Evolutionary conservation across 2,888 invertebrate species (phyloP).

Genomic region (Dicyrtomina minuta): DNA sequence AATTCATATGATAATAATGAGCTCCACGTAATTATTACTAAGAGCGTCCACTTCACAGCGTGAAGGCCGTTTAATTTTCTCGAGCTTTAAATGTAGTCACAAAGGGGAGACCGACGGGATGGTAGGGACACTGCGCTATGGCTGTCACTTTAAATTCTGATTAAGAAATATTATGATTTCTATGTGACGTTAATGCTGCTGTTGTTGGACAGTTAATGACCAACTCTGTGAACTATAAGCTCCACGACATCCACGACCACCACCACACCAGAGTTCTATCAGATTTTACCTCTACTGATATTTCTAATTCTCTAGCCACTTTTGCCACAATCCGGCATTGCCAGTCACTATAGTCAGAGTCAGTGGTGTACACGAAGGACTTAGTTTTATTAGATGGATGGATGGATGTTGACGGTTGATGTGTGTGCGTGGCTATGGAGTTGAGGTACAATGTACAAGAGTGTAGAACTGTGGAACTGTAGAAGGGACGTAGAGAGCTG

Average conservation of each 20-base stretch:
- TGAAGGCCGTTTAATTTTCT: constrained; percentile 32
- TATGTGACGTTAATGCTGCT: not conserved
- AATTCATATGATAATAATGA: not conserved
- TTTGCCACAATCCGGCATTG: too few relatives aligned
- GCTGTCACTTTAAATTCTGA: constrained; percentile 19
- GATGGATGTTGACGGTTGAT: too few relatives aligned
- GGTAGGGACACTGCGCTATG: not conserved
- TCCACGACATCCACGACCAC: not conserved
- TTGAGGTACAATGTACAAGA: too few relatives aligned
- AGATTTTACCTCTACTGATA: too few relatives aligned
- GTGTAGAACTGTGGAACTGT: too few relatives aligned
- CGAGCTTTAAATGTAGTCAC: constrained; percentile 10
- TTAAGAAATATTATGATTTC: constrained; percentile 4
- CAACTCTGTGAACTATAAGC: not conserved
- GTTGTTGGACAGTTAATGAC: not conserved
- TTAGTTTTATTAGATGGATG: too few relatives aligned
- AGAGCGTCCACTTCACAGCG: constrained; percentile 24
- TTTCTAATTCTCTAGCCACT: too few relatives aligned
- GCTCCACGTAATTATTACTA: constrained; percentile 16
- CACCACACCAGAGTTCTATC: too few relatives aligned
- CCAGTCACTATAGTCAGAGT: too few relatives aligned
- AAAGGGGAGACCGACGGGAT: constrained; percentile 14
- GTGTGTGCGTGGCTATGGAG: too few relatives aligned
- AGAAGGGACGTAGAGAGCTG: too few relatives aligned
- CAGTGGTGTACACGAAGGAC: too few relatives aligned